Conservation (phyloP, 2,797 vertebrate genomes). For the Streptopelia turtur region DNA sequence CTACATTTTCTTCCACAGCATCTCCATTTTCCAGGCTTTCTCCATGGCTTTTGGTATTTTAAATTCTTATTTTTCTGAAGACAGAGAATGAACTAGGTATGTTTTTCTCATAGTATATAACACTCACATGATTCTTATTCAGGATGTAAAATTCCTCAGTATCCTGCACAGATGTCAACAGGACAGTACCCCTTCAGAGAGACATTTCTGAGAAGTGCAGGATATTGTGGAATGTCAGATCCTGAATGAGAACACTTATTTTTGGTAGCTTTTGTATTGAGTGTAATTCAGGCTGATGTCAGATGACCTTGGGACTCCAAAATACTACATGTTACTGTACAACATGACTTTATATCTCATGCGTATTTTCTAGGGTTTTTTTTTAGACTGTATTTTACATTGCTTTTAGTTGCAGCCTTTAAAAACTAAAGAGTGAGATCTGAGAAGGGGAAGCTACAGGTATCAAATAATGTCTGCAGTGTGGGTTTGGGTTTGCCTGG, state of each 20-base stretch:
- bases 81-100: background rate
- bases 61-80: background rate
- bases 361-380: background rate
- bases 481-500: constrained; percentile 49
- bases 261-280: background rate
- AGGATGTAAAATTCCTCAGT: background rate
- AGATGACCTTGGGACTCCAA: background rate
- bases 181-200: background rate
- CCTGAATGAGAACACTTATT: background rate
- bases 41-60: background rate
- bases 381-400: background rate
- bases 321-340: background rate
- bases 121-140: background rate
- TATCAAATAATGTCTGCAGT: constrained; percentile 1
- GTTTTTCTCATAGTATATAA: background rate
- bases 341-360: background rate
- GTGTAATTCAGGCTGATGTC: background rate
- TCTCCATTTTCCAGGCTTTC: background rate
- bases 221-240: no score
- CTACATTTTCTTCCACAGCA: background rate
- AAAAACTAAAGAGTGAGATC: background rate
- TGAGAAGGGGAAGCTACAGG: background rate
- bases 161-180: background rate
- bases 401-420: background rate
- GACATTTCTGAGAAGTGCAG: background rate